Conservation (phyloP, 2,888 invertebrate species). For the Loripinus fragilis region DNA sequence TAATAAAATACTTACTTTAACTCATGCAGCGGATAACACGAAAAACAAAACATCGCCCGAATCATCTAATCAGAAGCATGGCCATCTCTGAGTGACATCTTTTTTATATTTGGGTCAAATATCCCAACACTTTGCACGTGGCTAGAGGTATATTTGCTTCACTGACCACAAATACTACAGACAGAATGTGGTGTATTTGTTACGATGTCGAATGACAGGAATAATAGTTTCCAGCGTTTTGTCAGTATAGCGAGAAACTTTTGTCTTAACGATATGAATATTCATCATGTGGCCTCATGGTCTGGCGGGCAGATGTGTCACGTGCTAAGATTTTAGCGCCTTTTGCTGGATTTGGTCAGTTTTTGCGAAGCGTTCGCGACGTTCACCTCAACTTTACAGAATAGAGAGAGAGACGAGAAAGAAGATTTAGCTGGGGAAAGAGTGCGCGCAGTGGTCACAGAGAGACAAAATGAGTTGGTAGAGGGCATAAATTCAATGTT, state of each 20-base stretch:
- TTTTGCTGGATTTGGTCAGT: not conserved
- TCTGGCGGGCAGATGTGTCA: not conserved
- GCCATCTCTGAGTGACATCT: too few species aligned
- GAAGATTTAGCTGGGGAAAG: not conserved
- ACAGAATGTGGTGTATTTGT: too few species aligned
- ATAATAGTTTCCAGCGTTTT: not conserved
- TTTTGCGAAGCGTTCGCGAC: not conserved
- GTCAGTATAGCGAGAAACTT: constrained; percentile 8
- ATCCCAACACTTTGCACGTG: too few species aligned
- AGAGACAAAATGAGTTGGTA: not conserved
- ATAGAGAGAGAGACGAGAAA: not conserved
- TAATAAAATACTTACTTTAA: too few species aligned
- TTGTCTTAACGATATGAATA: not conserved
- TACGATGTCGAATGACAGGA: not conserved
- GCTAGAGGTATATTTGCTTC: too few species aligned
- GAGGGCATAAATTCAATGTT: too few species aligned
- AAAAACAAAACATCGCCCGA: too few species aligned
- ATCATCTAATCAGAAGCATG: too few species aligned
- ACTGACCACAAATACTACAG: too few species aligned
- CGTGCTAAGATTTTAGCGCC: not conserved
- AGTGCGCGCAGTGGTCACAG: not conserved
- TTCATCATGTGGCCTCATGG: not conserved
- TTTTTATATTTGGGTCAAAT: too few species aligned
- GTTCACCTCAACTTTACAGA: not conserved
- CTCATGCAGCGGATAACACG: too few species aligned